phyloP scores from a whole-genome alignment of 2,797 vertebrate genomes.

The Hypotaenidia okinawae region DNA sequence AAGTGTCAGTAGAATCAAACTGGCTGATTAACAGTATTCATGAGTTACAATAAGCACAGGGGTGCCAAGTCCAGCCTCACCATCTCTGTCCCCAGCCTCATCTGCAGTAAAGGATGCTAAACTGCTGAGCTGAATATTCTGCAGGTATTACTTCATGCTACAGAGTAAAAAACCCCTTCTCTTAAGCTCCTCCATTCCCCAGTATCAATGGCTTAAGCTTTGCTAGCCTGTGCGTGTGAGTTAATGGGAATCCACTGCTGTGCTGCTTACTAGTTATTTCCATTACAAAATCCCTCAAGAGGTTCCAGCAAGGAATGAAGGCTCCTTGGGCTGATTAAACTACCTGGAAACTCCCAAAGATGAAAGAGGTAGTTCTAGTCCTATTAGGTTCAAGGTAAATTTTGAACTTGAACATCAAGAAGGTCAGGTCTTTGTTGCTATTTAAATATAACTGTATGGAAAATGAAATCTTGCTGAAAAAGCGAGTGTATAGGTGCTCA shows the following conservation, averaged over 20 bases:
- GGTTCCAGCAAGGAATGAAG: constrained; percentile 22
- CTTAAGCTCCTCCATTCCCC: not conserved
- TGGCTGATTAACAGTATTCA: not conserved
- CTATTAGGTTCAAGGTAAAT: constrained; percentile 38
- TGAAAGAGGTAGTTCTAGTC: not conserved
- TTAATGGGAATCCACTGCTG: not conserved
- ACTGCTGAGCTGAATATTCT: not conserved
- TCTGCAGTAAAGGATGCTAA: not conserved
- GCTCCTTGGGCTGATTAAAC: constrained; percentile 33
- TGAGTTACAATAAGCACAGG: not conserved
- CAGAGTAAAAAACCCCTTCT: not conserved
- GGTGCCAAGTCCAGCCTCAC: not conserved
- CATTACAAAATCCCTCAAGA: constrained; percentile 41
- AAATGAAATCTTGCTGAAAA: constrained; percentile 38
- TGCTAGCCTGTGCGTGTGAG: not conserved
- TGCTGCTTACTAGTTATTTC: constrained; percentile 24
- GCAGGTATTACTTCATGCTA: not conserved
- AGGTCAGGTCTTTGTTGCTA: constrained; percentile 1
- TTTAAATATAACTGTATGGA: constrained; percentile 15
- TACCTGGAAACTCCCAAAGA: constrained; percentile 33
- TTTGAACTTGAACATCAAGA: constrained; percentile 27
- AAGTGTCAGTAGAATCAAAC: not conserved
- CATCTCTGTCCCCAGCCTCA: not conserved
- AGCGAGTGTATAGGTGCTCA: not conserved
- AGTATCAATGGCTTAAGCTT: not conserved